phyloP scores from a whole-genome alignment of 2,888 invertebrate genomes.

The Pristionchus maxplancki region DNA sequence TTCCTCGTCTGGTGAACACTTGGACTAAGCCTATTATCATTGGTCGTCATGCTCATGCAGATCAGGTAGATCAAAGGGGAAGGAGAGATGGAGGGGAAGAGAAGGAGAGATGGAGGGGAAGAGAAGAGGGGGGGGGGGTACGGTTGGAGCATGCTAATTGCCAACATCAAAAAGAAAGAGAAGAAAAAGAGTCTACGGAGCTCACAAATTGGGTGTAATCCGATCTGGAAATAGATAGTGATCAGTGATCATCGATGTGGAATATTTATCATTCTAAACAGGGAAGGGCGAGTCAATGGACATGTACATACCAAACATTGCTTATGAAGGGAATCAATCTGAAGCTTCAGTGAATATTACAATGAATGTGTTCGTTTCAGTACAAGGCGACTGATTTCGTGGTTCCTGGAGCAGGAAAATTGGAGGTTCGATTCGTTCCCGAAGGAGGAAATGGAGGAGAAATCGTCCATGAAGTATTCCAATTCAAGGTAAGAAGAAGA shows the following conservation, averaged over 20 bases:
- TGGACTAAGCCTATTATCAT: slow-evolving; percentile 98
- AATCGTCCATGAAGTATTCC: slow-evolving; percentile 64
- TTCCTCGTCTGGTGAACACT: slow-evolving; percentile 93
- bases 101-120: not conserved
- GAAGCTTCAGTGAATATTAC: too few relatives aligned
- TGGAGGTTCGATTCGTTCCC: slow-evolving; percentile 87
- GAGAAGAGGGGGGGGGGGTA: not conserved
- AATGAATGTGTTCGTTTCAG: slow-evolving; percentile 68
- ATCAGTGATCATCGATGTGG: not conserved
- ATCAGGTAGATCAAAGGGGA: slow-evolving; percentile 83
- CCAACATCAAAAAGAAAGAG: not conserved
- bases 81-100: not conserved
- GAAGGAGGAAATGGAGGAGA: slow-evolving; percentile 60
- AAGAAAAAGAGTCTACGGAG: not conserved
- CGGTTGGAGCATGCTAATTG: not conserved
- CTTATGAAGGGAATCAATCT: too few relatives aligned
- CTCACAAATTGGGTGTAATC: slow-evolving; percentile 6
- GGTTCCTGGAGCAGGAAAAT: slow-evolving; percentile 90
- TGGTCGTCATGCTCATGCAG: slow-evolving; percentile 92
- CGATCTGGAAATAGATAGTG: not conserved
- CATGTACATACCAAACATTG: too few relatives aligned
- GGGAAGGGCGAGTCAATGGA: too few relatives aligned
- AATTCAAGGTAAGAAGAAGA: slow-evolving; percentile 62
- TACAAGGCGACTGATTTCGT: slow-evolving; percentile 97
- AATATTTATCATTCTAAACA: not conserved